These are phyloP conservation scores for Thomomys bottae DNA, from an alignment of 2,113 vertebrate species.

Conservation along the genomic window DNA sequence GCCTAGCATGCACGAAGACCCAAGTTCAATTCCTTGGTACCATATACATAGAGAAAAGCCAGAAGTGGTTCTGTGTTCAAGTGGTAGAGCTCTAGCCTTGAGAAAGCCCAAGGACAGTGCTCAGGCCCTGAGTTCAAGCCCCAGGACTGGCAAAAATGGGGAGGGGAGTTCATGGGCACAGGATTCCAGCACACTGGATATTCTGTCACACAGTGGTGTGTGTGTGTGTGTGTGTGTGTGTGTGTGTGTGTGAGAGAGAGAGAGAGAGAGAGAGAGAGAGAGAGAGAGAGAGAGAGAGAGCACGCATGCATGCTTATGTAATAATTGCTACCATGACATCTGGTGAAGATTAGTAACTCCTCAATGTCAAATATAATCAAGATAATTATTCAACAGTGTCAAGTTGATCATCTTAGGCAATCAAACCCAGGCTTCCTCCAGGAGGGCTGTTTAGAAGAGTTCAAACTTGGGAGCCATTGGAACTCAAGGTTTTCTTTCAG, in stretches of 20 bases:
- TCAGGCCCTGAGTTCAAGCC: too few relatives aligned
- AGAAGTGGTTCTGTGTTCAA: too few relatives aligned
- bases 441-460: neutral
- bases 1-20: too few relatives aligned
- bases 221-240: neutral
- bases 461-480: slow-evolving; percentile 17
- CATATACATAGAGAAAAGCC: too few relatives aligned
- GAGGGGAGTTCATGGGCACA: neutral
- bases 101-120: too few relatives aligned
- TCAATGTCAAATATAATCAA: slow-evolving; percentile 60
- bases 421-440: slow-evolving; percentile 31
- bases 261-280: too few relatives aligned
- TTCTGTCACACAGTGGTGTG: too few relatives aligned
- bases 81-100: too few relatives aligned
- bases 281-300: neutral
- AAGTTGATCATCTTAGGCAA: slow-evolving; percentile 44
- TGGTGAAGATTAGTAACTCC: slow-evolving; percentile 52
- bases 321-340: slow-evolving; percentile 37
- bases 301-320: neutral
- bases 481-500: neutral
- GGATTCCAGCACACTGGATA: neutral
- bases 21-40: too few relatives aligned
- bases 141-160: too few relatives aligned
- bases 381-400: slow-evolving; percentile 66
- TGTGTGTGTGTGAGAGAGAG: neutral